Base-by-base conservation (phyloP, 2,113 vertebrate genomes). In the Xiphophorus couchianus region DNA sequence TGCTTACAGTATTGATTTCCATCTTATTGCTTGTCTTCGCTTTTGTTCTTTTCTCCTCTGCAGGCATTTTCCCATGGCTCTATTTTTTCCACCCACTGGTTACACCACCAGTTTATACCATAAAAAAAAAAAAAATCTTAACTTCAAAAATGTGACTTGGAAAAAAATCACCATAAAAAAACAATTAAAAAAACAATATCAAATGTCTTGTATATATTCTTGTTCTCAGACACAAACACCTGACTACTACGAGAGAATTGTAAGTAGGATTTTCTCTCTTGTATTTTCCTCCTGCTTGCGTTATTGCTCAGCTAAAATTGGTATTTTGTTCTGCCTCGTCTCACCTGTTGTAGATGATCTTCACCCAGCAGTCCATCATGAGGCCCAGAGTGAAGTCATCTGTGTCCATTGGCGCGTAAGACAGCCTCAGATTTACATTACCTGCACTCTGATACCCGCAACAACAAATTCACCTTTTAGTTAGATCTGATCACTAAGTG, bases 351-450 rank as follows among this genome's bases (percentile, higher is more conserved):
- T 77, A 99, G 98, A 98, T 97, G 91, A 97, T 98, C 91, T 99
- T 97, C 80, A 97, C 96, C 51, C 97, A 98, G 76, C 97, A 97
- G 88, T 95, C 96, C 74, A 94, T 99, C 67, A 91, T 96, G 96
- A 97, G 96, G 82, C 95, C 97, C 88, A 96, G 96, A 51, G 97
- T 99, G 86, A 99, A 99, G 90, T 98, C 98, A 30, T 98, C 98
- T 0, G 98, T 99, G 89, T 99, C 98, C 54, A 92, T 99, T 0
- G 96, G 95, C 89, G 97, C 95, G 98, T 99, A 96, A 86, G 98
- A 87, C 71, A 54, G 42, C 83, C 69, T 13, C 19, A 39, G 7
- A 65, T 17, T 77, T 35, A 31, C 77, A 30, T 74, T 65, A 44
- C 0, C 37, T 25, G 7, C 44, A 30, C 3, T 29, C 17, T 30